Base-by-base conservation (phyloP, 2,888 invertebrate species). In the Trichacis sp. region DNA sequence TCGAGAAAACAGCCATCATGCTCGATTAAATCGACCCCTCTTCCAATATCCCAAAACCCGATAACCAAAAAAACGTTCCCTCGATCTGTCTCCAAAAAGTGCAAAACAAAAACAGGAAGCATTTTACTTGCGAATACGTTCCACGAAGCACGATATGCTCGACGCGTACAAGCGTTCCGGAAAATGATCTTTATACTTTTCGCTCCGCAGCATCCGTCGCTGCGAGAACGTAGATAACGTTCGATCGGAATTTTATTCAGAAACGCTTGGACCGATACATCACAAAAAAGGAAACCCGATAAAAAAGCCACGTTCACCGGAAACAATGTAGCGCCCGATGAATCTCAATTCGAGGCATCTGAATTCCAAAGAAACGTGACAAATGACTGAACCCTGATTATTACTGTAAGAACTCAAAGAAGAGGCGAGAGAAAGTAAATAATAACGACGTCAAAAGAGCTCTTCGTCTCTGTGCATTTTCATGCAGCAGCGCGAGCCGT, bases 141-240 rank as follows among this genome's bases (percentile, higher is more conserved):
- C 9, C 9, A 9, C 36, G n/a, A 2, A 38, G 61, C 19, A 50
- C 42, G 45, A 29, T 30, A 24, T 15, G 15, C 46, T 17, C 17
- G 15, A 49, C 15, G 11, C 18, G 36, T 36, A 49, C 54, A 38
- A 49, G 57, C 64, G 54, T 58, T 40, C 54, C 54, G 45, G 54
- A 54, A 58, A 54, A 64, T 64, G 58, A 58, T 54, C 54, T 64
- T 64, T 64, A 50, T 54, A 54, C 56, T 64, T 64, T 46, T 50
- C 64, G 53, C 57, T 53, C 40, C 49, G 56, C 36, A 43, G 46
- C 12, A 52, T 43, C 17, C 52, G 29, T 1, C 42, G 43, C 19
- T 20, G 12, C 15, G 51, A 43, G 24, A 45, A 40, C 36, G 15
- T 36, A 9, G 36, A 47, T 59, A 18, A 11, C 42, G 18, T 18